Base-by-base conservation (phyloP, 2,888 invertebrate species). In the Odontomyia ornata region DNA sequence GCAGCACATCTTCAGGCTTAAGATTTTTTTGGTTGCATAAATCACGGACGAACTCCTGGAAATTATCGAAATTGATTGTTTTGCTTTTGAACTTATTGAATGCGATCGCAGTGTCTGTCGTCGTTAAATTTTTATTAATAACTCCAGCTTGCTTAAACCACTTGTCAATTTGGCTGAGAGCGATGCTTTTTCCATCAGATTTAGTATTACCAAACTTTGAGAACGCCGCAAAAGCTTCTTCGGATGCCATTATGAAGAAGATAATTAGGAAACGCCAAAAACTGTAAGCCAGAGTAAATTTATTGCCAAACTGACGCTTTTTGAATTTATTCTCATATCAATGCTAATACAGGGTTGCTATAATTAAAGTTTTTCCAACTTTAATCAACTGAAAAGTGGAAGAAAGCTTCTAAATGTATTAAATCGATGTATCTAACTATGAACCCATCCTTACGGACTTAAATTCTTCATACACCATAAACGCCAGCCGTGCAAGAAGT, bases 131-230 rank as follows among this genome's bases (percentile, higher is more conserved):
- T 83, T 91, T 92, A 13, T 90, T 82, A 69, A 91, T 87, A 21
- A 93, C 89, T 80, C 90, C 89, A 0, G 92, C 92, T 82, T 93
- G 92, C 82, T 92, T 92, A 88, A 93, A 89, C 93, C 93, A 93
- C 84, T 93, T 93, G 84, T 93, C 93, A 80, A 90, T 89, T 82
- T 93, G 91, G 15, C 90, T 89, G 23, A 93, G 86, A 0, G 91
- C 91, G 77, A 93, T 91, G 18, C 88, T 86, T 83, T 89, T 91
- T 0, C 92, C 92, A 80, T 91, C 91, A 28, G 90, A 89, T 82
- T 91, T 91, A 1, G 89, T 86, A 83, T 92, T 91, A 0, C 92
- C 92, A 83, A 92, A 93, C 85, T 91, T 91, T 15, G 91, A 89
- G 84, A 91, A 93, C 13, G 88, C 87, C 79, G 87, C 87, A 83